These are phyloP conservation scores for Elanoides forficatus DNA, from an alignment of 2,113 vertebrate species.

Conservation along the genomic window DNA sequence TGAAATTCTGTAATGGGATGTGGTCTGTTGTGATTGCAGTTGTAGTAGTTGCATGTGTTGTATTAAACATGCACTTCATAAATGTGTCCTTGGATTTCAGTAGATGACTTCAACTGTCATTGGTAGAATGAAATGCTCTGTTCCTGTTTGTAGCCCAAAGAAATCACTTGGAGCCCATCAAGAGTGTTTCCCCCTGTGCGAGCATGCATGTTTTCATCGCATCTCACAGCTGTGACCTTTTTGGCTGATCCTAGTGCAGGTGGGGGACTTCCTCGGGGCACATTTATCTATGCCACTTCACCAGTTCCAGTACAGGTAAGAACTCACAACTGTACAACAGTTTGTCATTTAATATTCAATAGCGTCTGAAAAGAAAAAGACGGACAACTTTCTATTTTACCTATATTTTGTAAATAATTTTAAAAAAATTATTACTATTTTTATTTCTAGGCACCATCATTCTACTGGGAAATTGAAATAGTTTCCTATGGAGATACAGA, in stretches of 20 bases:
- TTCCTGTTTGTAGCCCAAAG: conserved; percentile 82
- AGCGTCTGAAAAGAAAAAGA: not conserved
- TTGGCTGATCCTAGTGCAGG: conserved; percentile 95
- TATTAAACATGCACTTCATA: not conserved
- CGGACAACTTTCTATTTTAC: not conserved
- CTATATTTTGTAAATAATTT: not conserved
- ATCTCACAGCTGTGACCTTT: conserved; percentile 93
- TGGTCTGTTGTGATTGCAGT: not conserved
- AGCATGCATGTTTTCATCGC: conserved; percentile 98
- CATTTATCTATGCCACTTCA: conserved; percentile 95
- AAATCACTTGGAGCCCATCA: conserved; percentile 95
- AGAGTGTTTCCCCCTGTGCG: conserved; percentile 93
- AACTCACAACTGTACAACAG: not conserved
- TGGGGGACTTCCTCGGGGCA: conserved; percentile 92
- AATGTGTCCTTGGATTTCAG: not conserved
- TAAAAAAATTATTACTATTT: not conserved
- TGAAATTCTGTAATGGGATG: not conserved
- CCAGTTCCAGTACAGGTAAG: conserved; percentile 91
- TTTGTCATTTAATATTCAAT: not conserved
- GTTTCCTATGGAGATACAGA: conserved; percentile 98
- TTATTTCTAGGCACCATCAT: conserved; percentile 87
- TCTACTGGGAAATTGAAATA: conserved; percentile 98
- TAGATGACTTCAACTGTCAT: not conserved
- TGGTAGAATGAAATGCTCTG: not conserved
- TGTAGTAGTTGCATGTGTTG: not conserved